Conservation (phyloP, 2,888 invertebrate species). For the Ametastegia equiseti region DNA sequence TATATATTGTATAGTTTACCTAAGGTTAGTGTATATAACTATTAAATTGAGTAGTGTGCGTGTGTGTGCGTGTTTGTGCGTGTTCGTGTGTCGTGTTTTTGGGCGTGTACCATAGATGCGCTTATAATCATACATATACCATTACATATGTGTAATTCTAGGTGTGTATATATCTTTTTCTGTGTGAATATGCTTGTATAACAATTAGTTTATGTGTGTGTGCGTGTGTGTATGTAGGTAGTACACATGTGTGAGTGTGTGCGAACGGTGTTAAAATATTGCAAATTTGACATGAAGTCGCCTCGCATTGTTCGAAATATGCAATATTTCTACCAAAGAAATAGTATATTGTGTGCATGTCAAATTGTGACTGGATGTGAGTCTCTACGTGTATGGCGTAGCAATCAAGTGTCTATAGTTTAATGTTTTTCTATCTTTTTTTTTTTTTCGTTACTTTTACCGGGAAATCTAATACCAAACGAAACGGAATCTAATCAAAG, state of each 20-base stretch:
- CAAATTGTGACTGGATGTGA: constrained; percentile 16
- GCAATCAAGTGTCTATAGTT: not conserved
- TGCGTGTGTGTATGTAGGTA: constrained; percentile 28
- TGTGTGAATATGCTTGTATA: not conserved
- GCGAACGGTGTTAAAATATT: too few relatives aligned
- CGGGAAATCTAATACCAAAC: not conserved
- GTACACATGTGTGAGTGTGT: constrained; percentile 9
- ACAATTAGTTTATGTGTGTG: not conserved
- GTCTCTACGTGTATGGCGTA: constrained; percentile 11
- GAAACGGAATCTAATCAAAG: too few relatives aligned
- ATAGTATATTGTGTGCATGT: too few relatives aligned
- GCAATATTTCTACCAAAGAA: too few relatives aligned
- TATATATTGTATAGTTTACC: not conserved
- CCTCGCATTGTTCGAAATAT: too few relatives aligned
- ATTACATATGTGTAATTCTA: not conserved
- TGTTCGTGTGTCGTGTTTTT: not conserved
- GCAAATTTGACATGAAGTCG: too few relatives aligned
- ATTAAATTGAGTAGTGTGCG: not conserved
- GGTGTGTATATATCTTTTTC: not conserved
- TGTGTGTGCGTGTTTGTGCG: not conserved
- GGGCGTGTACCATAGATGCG: too few relatives aligned
- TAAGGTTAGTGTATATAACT: not conserved
- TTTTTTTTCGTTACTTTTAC: not conserved
- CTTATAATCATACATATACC: too few relatives aligned
- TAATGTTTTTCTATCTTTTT: not conserved